These are phyloP conservation scores for Peromyscus nudipes DNA, from an alignment of 2,797 vertebrate genomes.

Conservation along the genomic window DNA sequence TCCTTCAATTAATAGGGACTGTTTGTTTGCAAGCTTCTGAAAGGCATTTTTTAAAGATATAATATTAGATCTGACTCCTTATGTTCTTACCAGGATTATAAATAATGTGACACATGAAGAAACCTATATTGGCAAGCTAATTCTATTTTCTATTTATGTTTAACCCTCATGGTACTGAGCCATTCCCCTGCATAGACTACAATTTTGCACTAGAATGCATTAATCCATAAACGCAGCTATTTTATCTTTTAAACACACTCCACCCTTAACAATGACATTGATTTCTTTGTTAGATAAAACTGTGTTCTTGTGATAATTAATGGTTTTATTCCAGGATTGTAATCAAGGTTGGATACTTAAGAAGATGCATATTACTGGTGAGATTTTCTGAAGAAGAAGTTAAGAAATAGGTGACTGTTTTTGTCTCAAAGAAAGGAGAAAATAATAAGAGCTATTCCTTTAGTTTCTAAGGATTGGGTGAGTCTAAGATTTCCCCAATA, in stretches of 20 bases:
- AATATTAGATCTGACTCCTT: neutral
- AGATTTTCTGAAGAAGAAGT: neutral
- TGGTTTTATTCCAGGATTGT: neutral
- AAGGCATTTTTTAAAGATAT: neutral
- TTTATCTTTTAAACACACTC: neutral
- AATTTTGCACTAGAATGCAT: neutral
- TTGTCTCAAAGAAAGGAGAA: neutral
- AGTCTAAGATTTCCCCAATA: neutral
- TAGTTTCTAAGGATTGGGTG: neutral
- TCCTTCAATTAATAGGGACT: neutral
- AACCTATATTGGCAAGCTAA: neutral
- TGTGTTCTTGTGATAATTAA: neutral
- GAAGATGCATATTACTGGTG: neutral
- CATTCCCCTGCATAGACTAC: neutral
- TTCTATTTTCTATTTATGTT: neutral
- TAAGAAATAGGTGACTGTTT: neutral
- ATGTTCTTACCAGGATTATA: neutral
- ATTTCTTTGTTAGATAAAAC: neutral
- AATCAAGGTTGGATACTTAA: neutral
- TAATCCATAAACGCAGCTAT: neutral
- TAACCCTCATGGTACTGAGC: neutral
- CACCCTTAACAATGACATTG: neutral
- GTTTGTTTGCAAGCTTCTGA: neutral
- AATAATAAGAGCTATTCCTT: neutral
- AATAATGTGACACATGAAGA: neutral